A percentile compares a stretch with the other conserved stretches of the same genome.
These are phyloP conservation scores for Thinocorus orbignyianus DNA, from an alignment of 2,113 vertebrate genomes.

Conservation along the genomic window DNA sequence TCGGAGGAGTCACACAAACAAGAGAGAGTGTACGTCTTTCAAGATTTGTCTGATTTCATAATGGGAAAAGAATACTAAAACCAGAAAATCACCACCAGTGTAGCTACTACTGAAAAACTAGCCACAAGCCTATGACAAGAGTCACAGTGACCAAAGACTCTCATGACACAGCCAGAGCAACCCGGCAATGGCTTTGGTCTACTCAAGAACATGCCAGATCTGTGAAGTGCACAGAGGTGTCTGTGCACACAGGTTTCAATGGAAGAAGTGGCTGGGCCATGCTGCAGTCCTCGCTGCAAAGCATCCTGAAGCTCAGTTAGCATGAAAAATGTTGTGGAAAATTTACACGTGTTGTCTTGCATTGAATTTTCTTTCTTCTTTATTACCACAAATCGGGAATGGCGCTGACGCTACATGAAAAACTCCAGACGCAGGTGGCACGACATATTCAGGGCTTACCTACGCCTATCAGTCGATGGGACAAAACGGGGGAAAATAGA, in stretches of 20 bases:
- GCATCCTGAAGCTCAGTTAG: neutral
- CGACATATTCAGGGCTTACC: neutral
- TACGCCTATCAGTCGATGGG: fast-evolving
- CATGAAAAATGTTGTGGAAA: neutral
- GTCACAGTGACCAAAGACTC: neutral
- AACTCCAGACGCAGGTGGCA: neutral
- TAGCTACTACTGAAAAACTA: neutral
- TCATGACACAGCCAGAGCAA: neutral
- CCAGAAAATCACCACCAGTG: neutral
- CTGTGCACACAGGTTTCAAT: neutral
- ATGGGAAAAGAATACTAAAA: neutral
- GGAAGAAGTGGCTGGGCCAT: neutral
- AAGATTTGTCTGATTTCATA: neutral
- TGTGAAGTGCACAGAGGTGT: too few relatives aligned
- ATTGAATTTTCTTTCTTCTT: neutral
- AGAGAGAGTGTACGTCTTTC: neutral
- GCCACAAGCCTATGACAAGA: neutral
- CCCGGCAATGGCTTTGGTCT: neutral
- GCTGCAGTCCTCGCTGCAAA: neutral
- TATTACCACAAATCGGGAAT: neutral
- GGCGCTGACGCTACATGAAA: too few relatives aligned
- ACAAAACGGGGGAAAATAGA: neutral
- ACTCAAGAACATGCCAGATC: neutral
- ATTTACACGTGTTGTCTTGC: fast-evolving
- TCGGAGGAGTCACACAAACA: neutral